These are phyloP conservation scores for Acrobasis repandana DNA, from an alignment of 2,888 invertebrate species.

Conservation along the genomic window DNA sequence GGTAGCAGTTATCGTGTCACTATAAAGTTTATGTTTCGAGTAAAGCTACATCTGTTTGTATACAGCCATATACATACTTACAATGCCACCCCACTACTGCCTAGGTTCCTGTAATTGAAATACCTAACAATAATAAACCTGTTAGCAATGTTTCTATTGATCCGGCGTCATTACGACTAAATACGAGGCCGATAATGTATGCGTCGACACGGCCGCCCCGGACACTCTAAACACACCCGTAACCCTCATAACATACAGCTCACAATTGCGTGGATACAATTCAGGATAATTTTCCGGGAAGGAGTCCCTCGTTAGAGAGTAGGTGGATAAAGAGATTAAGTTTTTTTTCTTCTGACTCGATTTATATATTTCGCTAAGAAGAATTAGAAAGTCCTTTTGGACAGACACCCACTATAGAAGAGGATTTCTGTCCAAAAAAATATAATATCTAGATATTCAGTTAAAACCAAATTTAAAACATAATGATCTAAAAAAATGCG, in stretches of 20 bases:
- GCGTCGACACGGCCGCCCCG: conserved; percentile 40
- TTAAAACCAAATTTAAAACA: no score
- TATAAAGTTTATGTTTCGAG: no score
- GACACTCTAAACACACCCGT: conserved; percentile 24
- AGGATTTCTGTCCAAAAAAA: no score
- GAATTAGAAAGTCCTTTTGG: no score
- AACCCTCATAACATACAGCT: conserved; percentile 29
- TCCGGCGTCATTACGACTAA: conserved; percentile 38
- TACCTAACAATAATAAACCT: conserved; percentile 9
- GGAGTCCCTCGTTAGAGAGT: conserved; percentile 29
- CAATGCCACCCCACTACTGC: not conserved
- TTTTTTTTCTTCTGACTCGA: not conserved
- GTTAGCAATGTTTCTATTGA: conserved; percentile 20
- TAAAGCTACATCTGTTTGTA: no score
- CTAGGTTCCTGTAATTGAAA: not conserved
- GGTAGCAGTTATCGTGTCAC: no score
- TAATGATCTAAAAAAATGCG: no score
- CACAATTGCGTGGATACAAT: conserved; percentile 18
- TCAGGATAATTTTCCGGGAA: conserved; percentile 44
- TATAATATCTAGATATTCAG: no score
- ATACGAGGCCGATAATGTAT: conserved; percentile 45
- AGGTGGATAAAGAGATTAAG: not conserved
- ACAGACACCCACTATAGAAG: no score
- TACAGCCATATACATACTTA: no score
- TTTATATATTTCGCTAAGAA: no score